Conservation (phyloP, 2,888 invertebrate species). For the Eupithecia subumbrata region DNA sequence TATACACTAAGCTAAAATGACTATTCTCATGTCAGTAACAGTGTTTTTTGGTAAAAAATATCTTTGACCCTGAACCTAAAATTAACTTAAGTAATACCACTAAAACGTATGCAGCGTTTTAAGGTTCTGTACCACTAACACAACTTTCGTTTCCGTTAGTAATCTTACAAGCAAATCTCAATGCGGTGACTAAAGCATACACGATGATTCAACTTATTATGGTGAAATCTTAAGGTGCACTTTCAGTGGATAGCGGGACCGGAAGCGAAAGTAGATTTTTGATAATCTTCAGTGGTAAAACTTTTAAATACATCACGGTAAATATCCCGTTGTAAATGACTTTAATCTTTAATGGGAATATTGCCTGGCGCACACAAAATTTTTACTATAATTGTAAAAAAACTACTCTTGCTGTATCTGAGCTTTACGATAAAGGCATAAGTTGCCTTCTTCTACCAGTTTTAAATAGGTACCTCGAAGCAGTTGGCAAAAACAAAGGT, state of each 20-base stretch:
- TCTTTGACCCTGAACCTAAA: no score
- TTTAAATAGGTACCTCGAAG: not conserved
- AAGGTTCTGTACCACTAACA: not conserved
- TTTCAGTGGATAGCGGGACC: not conserved
- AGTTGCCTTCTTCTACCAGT: not conserved
- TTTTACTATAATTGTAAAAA: no score
- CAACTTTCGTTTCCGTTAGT: not conserved
- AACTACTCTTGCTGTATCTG: not conserved
- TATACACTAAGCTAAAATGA: no score
- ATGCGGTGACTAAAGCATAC: not conserved
- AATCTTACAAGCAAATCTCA: not conserved
- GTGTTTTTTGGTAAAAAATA: no score
- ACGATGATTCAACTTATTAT: not conserved
- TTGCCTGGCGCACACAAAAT: not conserved
- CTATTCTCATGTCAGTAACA: no score
- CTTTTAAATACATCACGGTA: no score
- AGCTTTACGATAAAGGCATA: not conserved
- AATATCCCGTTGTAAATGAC: no score
- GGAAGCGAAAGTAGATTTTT: not conserved
- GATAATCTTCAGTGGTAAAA: no score
- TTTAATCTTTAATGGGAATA: no score
- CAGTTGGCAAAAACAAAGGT: not conserved
- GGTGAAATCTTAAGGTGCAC: not conserved
- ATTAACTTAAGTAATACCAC: no score
- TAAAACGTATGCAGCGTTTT: no score